Evolutionary conservation across 2,888 invertebrate species (phyloP).

Genomic region (Polydrusus tereticollis): DNA sequence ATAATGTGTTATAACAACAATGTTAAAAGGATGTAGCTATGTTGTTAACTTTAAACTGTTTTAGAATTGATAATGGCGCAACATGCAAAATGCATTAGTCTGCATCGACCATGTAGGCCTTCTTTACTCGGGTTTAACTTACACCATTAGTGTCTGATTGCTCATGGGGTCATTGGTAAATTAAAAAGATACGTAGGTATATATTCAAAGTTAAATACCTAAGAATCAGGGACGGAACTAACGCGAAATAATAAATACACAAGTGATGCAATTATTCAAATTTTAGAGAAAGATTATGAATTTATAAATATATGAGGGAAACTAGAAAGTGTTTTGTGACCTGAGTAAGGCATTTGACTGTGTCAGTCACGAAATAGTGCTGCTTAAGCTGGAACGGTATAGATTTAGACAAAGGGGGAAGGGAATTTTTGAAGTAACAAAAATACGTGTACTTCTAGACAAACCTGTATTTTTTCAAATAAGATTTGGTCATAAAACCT

Average conservation of each 20-base stretch:
- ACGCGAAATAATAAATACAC: not conserved
- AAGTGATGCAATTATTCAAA: too few species aligned
- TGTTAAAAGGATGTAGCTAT: constrained; percentile 34
- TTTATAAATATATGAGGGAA: too few species aligned
- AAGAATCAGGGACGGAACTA: not conserved
- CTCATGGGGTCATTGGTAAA: constrained; percentile 30
- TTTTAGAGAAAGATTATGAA: too few species aligned
- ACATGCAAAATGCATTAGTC: constrained; percentile 37
- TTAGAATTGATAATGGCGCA: constrained; percentile 30
- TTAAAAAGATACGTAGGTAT: constrained; percentile 34
- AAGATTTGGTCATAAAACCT: too few species aligned
- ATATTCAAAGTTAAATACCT: constrained; percentile 29
- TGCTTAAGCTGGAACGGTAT: too few species aligned
- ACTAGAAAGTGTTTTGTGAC: too few species aligned
- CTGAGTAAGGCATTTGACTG: too few species aligned
- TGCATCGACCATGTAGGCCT: constrained; percentile 26
- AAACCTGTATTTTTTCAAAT: too few species aligned
- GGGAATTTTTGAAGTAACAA: too few species aligned
- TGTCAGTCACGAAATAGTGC: too few species aligned
- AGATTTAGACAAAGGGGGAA: too few species aligned
- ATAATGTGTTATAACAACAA: constrained; percentile 10
- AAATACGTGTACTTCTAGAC: too few species aligned
- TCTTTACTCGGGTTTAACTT: constrained; percentile 25
- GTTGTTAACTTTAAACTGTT: constrained; percentile 32
- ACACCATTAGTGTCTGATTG: constrained; percentile 28